phyloP scores from a whole-genome alignment of 1,140 invertebrate species.

The Agrypnia vestita region DNA sequence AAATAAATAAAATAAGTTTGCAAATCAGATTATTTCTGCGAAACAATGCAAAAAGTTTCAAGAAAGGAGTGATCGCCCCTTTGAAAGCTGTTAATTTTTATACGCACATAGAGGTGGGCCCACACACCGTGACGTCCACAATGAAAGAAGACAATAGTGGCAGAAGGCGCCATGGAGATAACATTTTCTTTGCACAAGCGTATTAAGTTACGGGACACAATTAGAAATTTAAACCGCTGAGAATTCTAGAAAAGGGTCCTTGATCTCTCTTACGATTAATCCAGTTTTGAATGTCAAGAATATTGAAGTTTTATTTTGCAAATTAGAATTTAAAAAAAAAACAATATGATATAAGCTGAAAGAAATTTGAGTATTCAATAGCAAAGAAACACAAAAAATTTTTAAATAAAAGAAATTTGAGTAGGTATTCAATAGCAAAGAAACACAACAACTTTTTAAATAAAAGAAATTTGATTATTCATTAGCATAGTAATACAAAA shows the following conservation, averaged over 20 bases:
- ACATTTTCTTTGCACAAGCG: neutral
- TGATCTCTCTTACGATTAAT: neutral
- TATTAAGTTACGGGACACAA: conserved; percentile 7
- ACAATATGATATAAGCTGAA: neutral
- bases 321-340: neutral
- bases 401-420: no score
- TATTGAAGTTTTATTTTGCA: neutral
- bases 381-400: no score
- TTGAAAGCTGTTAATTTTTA: neutral
- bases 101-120: neutral
- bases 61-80: neutral
- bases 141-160: neutral
- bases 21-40: neutral
- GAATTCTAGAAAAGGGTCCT: neutral
- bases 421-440: no score
- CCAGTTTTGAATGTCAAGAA: neutral
- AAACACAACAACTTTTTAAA: no score
- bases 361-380: neutral
- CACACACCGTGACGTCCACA: conserved; percentile 1
- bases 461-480: no score
- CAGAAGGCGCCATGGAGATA: neutral
- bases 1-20: neutral
- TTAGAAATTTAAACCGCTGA: conserved; percentile 9
- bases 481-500: no score
- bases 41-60: neutral